phyloP scores from a whole-genome alignment of 2,113 vertebrate genomes.

The Sphaerodactylus townsendi region DNA sequence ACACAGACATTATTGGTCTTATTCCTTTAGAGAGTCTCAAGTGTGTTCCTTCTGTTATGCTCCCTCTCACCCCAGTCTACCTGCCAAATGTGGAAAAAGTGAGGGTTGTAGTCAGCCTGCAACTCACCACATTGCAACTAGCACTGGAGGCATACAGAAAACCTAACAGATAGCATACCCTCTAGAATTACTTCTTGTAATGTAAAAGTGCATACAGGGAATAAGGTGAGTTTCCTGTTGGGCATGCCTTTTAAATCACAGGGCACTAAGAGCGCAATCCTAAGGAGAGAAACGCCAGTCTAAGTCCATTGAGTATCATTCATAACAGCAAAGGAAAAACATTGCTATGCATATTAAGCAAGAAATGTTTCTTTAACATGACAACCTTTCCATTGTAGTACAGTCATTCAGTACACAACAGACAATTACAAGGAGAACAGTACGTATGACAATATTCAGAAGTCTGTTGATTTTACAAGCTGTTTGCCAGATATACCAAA shows the following conservation, averaged over 20 bases:
- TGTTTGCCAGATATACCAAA: neutral
- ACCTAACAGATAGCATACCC: neutral
- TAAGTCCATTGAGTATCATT: no score
- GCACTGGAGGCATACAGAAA: neutral
- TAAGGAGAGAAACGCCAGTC: no score
- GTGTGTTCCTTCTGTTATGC: neutral
- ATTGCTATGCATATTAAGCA: neutral
- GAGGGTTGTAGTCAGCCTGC: neutral
- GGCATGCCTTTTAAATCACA: neutral
- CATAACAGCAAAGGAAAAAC: neutral
- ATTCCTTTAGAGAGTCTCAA: neutral
- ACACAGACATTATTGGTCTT: neutral
- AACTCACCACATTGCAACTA: neutral
- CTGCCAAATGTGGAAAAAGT: neutral
- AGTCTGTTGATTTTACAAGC: neutral
- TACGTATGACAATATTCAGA: neutral
- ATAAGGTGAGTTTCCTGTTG: neutral
- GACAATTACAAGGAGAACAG: neutral
- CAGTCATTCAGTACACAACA: neutral
- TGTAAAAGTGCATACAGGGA: neutral
- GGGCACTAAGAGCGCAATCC: neutral
- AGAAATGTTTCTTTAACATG: neutral
- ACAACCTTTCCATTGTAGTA: neutral
- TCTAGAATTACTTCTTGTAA: neutral
- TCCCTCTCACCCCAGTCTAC: neutral